A percentile compares a stretch with the other conserved stretches of the same genome.
Conservation (phyloP, 2,113 vertebrate species). For the Lates calcarifer region DNA sequence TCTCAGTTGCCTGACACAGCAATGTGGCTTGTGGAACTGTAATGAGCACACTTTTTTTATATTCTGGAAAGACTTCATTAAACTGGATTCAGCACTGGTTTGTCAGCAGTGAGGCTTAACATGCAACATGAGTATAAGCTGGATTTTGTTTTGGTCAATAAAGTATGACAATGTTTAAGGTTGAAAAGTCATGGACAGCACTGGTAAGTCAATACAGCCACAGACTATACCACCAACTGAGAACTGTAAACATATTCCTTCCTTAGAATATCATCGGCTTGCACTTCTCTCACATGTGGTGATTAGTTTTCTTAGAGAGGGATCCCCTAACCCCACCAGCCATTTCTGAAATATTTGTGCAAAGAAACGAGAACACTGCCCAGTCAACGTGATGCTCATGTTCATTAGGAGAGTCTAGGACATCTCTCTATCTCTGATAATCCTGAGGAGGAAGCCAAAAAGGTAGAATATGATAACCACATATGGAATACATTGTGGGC, state of each 20-base stretch:
- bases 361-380: conserved; percentile 17
- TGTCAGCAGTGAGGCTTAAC: conserved; percentile 5
- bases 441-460: conserved; percentile 32
- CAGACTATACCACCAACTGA: background rate
- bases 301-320: conserved; percentile 22
- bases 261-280: conserved; percentile 28
- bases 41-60: conserved; percentile 1
- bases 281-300: conserved; percentile 26
- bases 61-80: background rate
- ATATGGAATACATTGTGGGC: conserved; percentile 76
- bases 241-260: conserved; percentile 11
- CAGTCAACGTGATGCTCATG: conserved; percentile 24
- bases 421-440: conserved; percentile 41
- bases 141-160: conserved; percentile 30
- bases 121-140: conserved; percentile 4
- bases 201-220: conserved; percentile 2
- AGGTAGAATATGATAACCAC: conserved; percentile 47
- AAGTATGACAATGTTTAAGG: background rate
- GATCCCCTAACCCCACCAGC: conserved; percentile 7
- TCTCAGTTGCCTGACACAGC: background rate
- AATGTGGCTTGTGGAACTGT: conserved; percentile 3
- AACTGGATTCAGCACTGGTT: background rate
- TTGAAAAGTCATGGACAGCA: conserved; percentile 19
- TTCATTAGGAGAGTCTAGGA: conserved; percentile 26
- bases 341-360: conserved; percentile 4